These are phyloP conservation scores for Drosophila bifasciata DNA, from an alignment of 1,140 invertebrate genomes.

Conservation along the genomic window DNA sequence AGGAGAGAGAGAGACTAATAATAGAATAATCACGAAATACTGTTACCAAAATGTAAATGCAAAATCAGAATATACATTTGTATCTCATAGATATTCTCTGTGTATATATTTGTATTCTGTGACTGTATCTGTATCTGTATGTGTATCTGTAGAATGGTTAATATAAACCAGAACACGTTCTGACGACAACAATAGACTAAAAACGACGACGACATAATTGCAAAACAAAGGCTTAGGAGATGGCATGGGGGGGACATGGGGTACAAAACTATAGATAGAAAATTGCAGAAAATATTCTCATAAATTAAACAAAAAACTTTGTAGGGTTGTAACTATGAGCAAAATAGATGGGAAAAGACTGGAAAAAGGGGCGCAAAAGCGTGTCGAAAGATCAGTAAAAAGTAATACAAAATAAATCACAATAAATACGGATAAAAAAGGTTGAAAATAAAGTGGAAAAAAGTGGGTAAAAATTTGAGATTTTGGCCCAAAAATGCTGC, in stretches of 20 bases:
- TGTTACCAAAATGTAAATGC: constrained; percentile 52
- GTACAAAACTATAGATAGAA: not conserved
- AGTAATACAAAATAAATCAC: not conserved
- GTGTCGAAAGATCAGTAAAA: too few relatives aligned
- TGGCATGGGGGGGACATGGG: too few relatives aligned
- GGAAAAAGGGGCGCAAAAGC: too few relatives aligned
- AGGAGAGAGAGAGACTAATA: constrained; percentile 19
- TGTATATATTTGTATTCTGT: too few relatives aligned
- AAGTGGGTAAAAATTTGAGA: not conserved
- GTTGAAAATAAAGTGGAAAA: not conserved
- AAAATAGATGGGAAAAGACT: too few relatives aligned
- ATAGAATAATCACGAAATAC: constrained; percentile 48
- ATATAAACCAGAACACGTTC: constrained; percentile 9
- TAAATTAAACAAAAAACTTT: too few relatives aligned
- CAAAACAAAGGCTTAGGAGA: not conserved
- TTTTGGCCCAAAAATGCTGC: constrained; percentile 1
- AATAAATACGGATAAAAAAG: not conserved
- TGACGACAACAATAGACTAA: constrained; percentile 45
- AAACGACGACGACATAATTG: constrained; percentile 46
- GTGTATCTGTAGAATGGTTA: too few relatives aligned
- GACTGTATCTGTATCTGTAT: too few relatives aligned
- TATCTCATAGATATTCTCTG: not conserved
- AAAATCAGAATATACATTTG: constrained; percentile 3
- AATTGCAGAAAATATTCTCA: constrained; percentile 5
- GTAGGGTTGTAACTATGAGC: too few relatives aligned